Percentiles rank a stretch among this genome's conserved stretches.
Evolutionary conservation across 2,888 invertebrate genomes (phyloP).

Genomic region (Acleris laterana): DNA sequence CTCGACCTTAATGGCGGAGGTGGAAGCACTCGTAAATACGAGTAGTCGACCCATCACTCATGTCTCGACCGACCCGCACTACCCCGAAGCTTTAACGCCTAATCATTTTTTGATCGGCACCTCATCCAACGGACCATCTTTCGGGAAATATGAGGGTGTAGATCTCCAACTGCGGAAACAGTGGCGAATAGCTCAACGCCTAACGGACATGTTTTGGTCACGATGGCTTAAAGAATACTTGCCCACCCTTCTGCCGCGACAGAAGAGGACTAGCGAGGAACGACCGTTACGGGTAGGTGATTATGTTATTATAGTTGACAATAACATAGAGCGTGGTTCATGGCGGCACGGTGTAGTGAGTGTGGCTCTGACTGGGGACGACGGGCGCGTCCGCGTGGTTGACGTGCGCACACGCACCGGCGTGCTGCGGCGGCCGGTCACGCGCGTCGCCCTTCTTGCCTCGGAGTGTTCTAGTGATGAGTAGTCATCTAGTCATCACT

Average conservation of each 20-base stretch:
- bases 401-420: conserved; percentile 43
- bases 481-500: conserved; percentile 29
- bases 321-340: conserved; percentile 39
- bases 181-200: conserved; percentile 42
- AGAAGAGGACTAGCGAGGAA: conserved; percentile 21
- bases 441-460: conserved; percentile 40
- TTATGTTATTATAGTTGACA: conserved; percentile 31
- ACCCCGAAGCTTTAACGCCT: conserved; percentile 49
- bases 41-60: conserved; percentile 65
- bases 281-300: conserved; percentile 29
- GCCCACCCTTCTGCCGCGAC: conserved; percentile 33
- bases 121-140: conserved; percentile 34
- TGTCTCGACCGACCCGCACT: conserved; percentile 40
- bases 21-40: conserved; percentile 37
- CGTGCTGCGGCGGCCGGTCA: conserved; percentile 41
- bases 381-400: conserved; percentile 44
- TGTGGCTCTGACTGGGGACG: conserved; percentile 39
- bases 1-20: conserved; percentile 34
- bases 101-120: conserved; percentile 49
- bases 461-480: conserved; percentile 1
- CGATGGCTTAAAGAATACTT: conserved; percentile 44
- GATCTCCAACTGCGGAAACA: conserved; percentile 43
- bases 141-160: conserved; percentile 39
- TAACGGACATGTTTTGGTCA: conserved; percentile 46
- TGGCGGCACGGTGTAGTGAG: conserved; percentile 42